Base-by-base conservation (phyloP, 1,140 invertebrate species). In the Magallana angulata region DNA sequence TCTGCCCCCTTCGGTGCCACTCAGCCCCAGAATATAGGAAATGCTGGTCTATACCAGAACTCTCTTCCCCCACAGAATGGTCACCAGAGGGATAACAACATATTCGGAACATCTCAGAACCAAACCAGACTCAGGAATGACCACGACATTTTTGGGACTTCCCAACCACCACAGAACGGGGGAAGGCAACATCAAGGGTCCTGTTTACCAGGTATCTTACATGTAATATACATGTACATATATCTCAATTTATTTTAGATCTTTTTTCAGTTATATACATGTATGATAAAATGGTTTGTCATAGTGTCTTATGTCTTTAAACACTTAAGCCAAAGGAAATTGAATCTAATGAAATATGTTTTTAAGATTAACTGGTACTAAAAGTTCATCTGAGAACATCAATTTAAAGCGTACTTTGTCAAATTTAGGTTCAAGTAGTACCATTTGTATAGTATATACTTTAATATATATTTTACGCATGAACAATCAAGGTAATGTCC, bases 151-250 rank as follows among this genome's bases (percentile, higher is more conserved):
- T 71, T 71, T 24, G 64, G 18, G 30, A 30, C 18, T 8, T 71
- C 64, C 0, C 11, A 64, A 16, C 16, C 64, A 71, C 16, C 64
- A 71, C 60, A 64, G 60, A 64, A 64, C 18, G 68, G 68, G 36
- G 18, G 68, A 4, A 18, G 24, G 11, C 68, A 76, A 7, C 68
- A 76, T 30, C 68, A 76, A 30, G 68, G 18, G 2, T 76, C 68
- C 11, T 76, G 68, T 76, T 9, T 76, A 76, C 68, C 68, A 30
- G 68, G 68, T 76, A 76, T 12, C 24, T n/a, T 62, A n/a, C 60
- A 62, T 62, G 60, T 62, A 62, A 62, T 62, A 16, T 62, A 12
- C n/a, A 12, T 16, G 14, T 16, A 16, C n/a, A 12, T 16, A 62
- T 12, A 16, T 16, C 60, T 16, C n/a, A 12, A 0, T 16, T 62